Evolutionary conservation across 2,797 vertebrate species (phyloP), one percentile per base, ranked within the genome.

Genomic region (Nannoperca obscura): DNA sequence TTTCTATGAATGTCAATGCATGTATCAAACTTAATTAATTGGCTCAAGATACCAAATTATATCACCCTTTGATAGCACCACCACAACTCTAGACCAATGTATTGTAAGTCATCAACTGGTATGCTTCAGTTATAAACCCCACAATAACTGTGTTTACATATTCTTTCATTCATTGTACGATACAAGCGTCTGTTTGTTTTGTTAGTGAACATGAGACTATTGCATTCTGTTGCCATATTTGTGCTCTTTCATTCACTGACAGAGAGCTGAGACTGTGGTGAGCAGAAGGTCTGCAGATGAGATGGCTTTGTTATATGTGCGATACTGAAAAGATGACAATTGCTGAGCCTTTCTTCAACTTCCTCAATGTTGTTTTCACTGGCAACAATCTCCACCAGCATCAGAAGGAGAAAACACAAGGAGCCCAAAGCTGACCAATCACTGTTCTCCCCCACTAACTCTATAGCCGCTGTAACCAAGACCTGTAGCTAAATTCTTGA

Each of bases 281-380:
- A 70, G 55, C 27, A 27, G 5, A 40, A 42, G 9, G 20, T 74
- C 38, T 65, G 71, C 40, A 30, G 60, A 42, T 57, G 52, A 49
- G 20, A 53, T 44, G 9, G 20, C 13, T 63, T 34, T 32, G 19
- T 24, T 49, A 27, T 32, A 34, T 13, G 19, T 47, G 44, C 32
- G 42, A 24, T 13, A 14, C 34, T 9, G 22, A 22, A 10, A 34
- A 24, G 27, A 20, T 64, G 40, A 36, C 0, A 1, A 24, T 74
- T 7, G 24, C n/a, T 49, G 42, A 65, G 32, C 53, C 20, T 30
- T 42, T 44, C 20, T 24, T 36, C 11, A 50, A 34, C 24, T n/a
- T 63, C 13, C 5, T 44, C 17, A 13, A 3, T 54, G 32, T 36
- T n/a, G 42, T 38, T 38, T 54, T 32, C 7, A 32, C 8, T 47